Percentiles rank a stretch among this genome's conserved stretches.
Conservation (phyloP, 2,888 invertebrate species). For the Dichetophora obliterata region DNA sequence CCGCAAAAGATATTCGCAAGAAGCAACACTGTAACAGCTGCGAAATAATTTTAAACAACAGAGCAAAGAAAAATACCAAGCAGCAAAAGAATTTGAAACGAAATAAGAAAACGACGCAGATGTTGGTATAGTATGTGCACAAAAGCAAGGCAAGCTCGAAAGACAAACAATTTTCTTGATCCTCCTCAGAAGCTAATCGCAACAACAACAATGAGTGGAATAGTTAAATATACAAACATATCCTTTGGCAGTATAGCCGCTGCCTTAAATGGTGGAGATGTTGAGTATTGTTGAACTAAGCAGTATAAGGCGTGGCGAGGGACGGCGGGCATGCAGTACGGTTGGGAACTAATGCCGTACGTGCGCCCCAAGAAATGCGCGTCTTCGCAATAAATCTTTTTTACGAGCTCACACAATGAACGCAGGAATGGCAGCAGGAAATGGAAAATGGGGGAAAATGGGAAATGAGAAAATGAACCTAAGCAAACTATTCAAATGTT, state of each 20-base stretch:
- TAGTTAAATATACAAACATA: conserved; percentile 56
- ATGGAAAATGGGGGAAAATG: conserved; percentile 42
- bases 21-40: conserved; percentile 56
- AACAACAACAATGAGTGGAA: conserved; percentile 40
- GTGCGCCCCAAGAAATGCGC: conserved; percentile 65
- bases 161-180: conserved; percentile 57
- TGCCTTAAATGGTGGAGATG: background rate
- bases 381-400: conserved; percentile 69
- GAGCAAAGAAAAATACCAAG: background rate
- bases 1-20: conserved; percentile 25
- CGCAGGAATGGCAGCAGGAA: conserved; percentile 56
- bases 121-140: conserved; percentile 58
- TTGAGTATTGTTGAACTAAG: no score
- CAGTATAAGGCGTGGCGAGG: background rate
- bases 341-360: conserved; percentile 49
- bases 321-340: conserved; percentile 16
- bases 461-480: conserved; percentile 63
- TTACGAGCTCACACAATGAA: conserved; percentile 68
- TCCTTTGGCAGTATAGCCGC: conserved; percentile 3
- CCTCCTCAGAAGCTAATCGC: conserved; percentile 56
- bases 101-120: conserved; percentile 56
- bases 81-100: background rate
- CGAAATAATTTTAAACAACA: conserved; percentile 58
- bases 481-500: conserved; percentile 66
- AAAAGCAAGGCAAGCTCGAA: conserved; percentile 40